phyloP scores from a whole-genome alignment of 1,140 invertebrate species.

The Drosophila kanapiae region DNA sequence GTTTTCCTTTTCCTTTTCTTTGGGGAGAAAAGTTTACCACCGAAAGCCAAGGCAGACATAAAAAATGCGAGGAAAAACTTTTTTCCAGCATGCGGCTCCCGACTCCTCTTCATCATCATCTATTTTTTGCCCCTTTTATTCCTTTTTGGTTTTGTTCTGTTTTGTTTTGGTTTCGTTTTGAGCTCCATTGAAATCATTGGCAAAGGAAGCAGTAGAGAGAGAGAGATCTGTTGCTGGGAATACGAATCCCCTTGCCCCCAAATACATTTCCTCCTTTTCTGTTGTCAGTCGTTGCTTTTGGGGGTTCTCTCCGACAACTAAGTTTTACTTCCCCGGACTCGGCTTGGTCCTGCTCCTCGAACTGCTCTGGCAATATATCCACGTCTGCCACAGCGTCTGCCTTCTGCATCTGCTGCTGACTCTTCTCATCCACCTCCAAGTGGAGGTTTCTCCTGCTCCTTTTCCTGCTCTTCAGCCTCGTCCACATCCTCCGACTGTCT shows the following conservation, averaged over 20 bases:
- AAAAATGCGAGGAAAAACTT: constrained; percentile 29
- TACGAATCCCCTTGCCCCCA: neutral
- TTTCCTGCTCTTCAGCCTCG: constrained; percentile 31
- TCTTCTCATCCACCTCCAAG: neutral
- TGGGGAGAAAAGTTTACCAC: constrained; percentile 24
- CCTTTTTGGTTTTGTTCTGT: constrained; percentile 5
- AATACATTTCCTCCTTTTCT: neutral
- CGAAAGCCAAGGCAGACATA: constrained; percentile 21
- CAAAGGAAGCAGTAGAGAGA: constrained; percentile 1
- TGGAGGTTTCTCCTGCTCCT: neutral
- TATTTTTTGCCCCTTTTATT: constrained; percentile 8
- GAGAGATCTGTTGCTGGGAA: constrained; percentile 35
- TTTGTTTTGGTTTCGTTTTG: constrained; percentile 33
- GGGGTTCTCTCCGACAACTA: constrained; percentile 31
- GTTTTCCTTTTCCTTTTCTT: constrained; percentile 28
- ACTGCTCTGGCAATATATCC: constrained; percentile 65
- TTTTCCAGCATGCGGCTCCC: constrained; percentile 45
- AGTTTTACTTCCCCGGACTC: constrained; percentile 16
- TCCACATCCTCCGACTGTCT: constrained; percentile 18
- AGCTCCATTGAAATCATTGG: constrained; percentile 33
- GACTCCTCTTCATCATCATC: constrained; percentile 20
- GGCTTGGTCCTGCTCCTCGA: constrained; percentile 3
- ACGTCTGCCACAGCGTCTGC: constrained; percentile 78
- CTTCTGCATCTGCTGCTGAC: constrained; percentile 32
- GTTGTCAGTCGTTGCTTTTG: constrained; percentile 54